Conservation (phyloP, 2,888 invertebrate species). For the Spilarctia lutea region DNA sequence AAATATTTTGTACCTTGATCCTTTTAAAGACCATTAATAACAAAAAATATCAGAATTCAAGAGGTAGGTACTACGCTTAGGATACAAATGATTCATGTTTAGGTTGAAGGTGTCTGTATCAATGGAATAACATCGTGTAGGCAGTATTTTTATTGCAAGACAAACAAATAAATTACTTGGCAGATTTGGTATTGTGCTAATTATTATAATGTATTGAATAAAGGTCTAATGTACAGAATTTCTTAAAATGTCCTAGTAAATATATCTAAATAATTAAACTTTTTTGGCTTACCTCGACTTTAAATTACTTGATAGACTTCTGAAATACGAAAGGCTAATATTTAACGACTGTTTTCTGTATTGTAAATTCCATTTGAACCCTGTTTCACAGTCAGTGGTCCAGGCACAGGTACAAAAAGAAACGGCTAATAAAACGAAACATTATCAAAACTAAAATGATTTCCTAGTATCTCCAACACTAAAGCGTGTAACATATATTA, state of each 20-base stretch:
- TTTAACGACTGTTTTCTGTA: conserved; percentile 1
- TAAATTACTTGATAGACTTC: background rate
- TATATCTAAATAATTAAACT: background rate
- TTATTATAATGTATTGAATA: conserved; percentile 23
- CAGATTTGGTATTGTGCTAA: conserved; percentile 40
- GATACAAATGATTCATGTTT: conserved; percentile 54
- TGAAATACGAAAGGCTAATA: background rate
- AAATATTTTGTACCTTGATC: conserved; percentile 25
- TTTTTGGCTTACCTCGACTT: background rate
- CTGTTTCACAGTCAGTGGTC: conserved; percentile 11
- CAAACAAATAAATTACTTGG: conserved; percentile 43
- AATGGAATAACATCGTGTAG: conserved; percentile 47
- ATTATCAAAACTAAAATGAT: conserved; percentile 26
- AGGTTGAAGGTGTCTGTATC: conserved; percentile 53
- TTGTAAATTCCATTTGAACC: conserved; percentile 12
- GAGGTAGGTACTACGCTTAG: conserved; percentile 36
- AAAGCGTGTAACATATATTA: conserved; percentile 15
- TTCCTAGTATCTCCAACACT: conserved; percentile 23
- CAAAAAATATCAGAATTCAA: conserved; percentile 21
- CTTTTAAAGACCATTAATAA: conserved; percentile 32
- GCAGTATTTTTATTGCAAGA: conserved; percentile 47
- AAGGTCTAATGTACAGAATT: background rate
- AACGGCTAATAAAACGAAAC: conserved; percentile 25
- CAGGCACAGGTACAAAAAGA: conserved; percentile 16
- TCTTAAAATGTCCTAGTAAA: background rate